Evolutionary conservation across 2,797 vertebrate species (phyloP), one percentile per base, ranked within the genome.

Genomic region (Peromyscus nudipes): DNA sequence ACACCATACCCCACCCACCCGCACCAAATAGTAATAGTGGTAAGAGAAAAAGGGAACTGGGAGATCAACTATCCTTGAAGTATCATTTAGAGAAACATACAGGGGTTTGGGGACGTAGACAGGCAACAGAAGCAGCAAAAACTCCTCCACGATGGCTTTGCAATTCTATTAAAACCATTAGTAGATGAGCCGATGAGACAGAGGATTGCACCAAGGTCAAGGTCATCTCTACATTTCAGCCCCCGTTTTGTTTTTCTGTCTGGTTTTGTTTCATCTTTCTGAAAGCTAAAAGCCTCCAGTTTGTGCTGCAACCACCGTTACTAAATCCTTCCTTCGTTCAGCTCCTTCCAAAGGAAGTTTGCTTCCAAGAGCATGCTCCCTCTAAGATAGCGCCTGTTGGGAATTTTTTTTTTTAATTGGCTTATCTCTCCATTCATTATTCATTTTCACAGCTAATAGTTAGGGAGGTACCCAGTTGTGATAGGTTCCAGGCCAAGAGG

Each of bases 371-470:
- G 29, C 31, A 43, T 83, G n/a, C 1, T 43, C 27, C 9, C 52
- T 46, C 60, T 80, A 27, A 87, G 60, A 76, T 46, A 57, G 40
- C 25, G 31, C 27, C 57, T 76, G 2, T 76, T n/a, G 40, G 65
- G 71, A 91, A 94, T 21, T 64, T 75, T 34, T 75, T 34, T 80
- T 60, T 37, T 64, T 4, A 13, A 29, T 92, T 46, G 65, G 52
- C 12, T 49, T 19, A 65, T 4, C 31, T 19, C 37, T 91, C 87
- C 25, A 65, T 73, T 71, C n/a, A 57, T 60, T 55, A 29, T 49
- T 82, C 76, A 67, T 96, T 87, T 73, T 88, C 85, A 85, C 52
- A 79, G 14, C 57, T n/a, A 49, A 2, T 65, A 43, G 81, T 95
- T 71, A 69, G 14, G 65, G 60, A 93, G 65, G 40, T 75, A 3